Evolutionary conservation across 2,113 vertebrate genomes (phyloP), one percentile per base, ranked within the genome.

Genomic region (Myiopsitta monachus): DNA sequence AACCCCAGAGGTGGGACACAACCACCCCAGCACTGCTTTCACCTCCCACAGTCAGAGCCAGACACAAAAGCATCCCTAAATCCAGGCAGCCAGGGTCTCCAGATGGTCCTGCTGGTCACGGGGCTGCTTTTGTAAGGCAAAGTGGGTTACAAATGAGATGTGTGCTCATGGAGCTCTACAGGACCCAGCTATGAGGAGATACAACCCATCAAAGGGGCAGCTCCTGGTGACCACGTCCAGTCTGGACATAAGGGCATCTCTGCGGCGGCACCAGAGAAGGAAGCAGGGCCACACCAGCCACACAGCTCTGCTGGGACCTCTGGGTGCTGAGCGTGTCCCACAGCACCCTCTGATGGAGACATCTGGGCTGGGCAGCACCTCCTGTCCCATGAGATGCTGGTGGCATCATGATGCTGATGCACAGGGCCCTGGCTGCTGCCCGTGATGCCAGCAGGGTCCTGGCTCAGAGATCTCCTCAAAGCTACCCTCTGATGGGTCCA

Each of bases 281-380:
- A 47, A 68, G 73, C 46, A 47, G 41, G 24, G 36, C 36, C 31
- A 10, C 0, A 46, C 13, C 57, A 55, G 54, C 3, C 66, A 46
- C 26, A 13, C 14, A 38, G 28, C 46, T 67, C 75, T 72, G 46
- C 77, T 27, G 43, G 47, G 51, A 28, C 13, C 38, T 68, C 43
- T n/a, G 85, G 75, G 81, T 0, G 3, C 57, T 62, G 14, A 77
- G 75, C 1, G 6, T 22, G 87, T 95, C 92, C 90, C 63, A 94
- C 72, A 97, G 96, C 95, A 95, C 96, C 96, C 96, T 92, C 96
- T 94, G 75, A 94, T 97, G 96, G 96, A 93, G 63, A 83, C 41
- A 46, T 18, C 10, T 8, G 67, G 67, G 70, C 47, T 73, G 85
- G 82, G 78, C 90, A 90, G 52, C 5, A 47, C 39, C 75, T 78